phyloP scores from a whole-genome alignment of 2,888 invertebrate species.

The Lithophane ornitopus region DNA sequence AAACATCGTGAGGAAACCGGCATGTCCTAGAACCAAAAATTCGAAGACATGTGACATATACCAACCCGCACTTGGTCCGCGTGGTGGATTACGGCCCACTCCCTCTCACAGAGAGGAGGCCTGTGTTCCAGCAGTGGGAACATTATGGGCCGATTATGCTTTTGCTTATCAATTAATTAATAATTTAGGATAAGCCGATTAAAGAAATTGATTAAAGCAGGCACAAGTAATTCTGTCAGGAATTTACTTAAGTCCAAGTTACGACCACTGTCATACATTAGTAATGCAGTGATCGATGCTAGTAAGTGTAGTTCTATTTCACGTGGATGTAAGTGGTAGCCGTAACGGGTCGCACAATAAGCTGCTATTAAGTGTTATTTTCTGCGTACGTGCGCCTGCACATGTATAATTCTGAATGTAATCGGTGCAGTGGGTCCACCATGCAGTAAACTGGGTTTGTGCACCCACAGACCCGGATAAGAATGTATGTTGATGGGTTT shows the following conservation, averaged over 20 bases:
- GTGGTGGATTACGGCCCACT: too few species aligned
- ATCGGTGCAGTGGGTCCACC: conserved; percentile 71
- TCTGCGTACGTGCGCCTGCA: conserved; percentile 75
- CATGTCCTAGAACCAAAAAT: too few species aligned
- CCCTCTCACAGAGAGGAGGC: too few species aligned
- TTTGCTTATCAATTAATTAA: too few species aligned
- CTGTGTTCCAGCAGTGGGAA: too few species aligned
- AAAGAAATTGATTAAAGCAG: neutral
- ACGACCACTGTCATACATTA: conserved; percentile 13
- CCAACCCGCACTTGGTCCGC: too few species aligned
- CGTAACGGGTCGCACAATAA: conserved; percentile 64
- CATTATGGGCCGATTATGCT: too few species aligned
- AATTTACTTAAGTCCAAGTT: conserved; percentile 16
- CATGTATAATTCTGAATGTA: conserved; percentile 73
- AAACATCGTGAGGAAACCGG: too few species aligned
- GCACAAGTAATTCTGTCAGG: conserved; percentile 6
- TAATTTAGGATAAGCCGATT: too few species aligned
- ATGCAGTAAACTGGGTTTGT: conserved; percentile 32
- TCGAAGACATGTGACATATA: too few species aligned
- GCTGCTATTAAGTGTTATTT: conserved; percentile 75
- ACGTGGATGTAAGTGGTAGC: conserved; percentile 38
- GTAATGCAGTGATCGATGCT: conserved; percentile 49
- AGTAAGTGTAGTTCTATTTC: conserved; percentile 36
- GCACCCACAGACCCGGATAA: conserved; percentile 11
- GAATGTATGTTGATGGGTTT: conserved; percentile 3